A percentile compares a stretch with the other conserved stretches of the same genome.
Evolutionary conservation across 2,888 invertebrate genomes (phyloP).

Genomic region (Linhomoeus sp.): DNA sequence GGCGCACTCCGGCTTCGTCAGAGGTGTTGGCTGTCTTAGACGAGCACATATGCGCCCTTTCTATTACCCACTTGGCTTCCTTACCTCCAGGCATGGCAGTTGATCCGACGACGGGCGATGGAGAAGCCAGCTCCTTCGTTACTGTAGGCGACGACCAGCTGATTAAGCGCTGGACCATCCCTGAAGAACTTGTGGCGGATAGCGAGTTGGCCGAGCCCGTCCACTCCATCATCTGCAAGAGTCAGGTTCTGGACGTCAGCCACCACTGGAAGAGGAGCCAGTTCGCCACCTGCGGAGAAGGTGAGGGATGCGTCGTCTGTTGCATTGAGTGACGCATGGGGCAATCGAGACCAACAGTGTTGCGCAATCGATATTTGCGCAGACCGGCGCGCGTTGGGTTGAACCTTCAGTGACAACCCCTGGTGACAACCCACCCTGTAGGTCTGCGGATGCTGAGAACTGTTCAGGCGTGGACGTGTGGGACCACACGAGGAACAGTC

Average conservation of each 20-base stretch:
- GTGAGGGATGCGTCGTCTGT: too few relatives aligned
- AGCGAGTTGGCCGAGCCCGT: neutral
- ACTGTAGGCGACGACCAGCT: slow-evolving; percentile 71
- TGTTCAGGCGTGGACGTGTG: slow-evolving; percentile 56
- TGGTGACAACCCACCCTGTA: too few relatives aligned
- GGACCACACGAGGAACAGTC: slow-evolving; percentile 59
- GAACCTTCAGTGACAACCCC: too few relatives aligned
- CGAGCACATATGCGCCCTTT: too few relatives aligned
- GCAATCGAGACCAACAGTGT: too few relatives aligned
- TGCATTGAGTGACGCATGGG: too few relatives aligned
- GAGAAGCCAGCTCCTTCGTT: slow-evolving; percentile 10
- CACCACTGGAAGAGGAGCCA: slow-evolving; percentile 55
- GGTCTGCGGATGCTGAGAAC: too few relatives aligned
- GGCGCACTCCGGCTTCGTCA: slow-evolving; percentile 77
- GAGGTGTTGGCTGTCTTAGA: too few relatives aligned
- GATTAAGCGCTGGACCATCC: slow-evolving; percentile 65
- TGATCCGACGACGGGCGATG: slow-evolving; percentile 35
- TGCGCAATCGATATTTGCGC: too few relatives aligned
- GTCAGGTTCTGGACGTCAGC: slow-evolving; percentile 54
- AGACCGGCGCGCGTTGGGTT: too few relatives aligned
- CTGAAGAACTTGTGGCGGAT: slow-evolving; percentile 16
- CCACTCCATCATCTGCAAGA: slow-evolving; percentile 28
- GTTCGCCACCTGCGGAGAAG: slow-evolving; percentile 81
- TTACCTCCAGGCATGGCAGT: slow-evolving; percentile 16
- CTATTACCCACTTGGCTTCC: too few relatives aligned